Evolutionary conservation across 2,888 invertebrate genomes (phyloP).

Genomic region (Caenorhabditis imperialis): DNA sequence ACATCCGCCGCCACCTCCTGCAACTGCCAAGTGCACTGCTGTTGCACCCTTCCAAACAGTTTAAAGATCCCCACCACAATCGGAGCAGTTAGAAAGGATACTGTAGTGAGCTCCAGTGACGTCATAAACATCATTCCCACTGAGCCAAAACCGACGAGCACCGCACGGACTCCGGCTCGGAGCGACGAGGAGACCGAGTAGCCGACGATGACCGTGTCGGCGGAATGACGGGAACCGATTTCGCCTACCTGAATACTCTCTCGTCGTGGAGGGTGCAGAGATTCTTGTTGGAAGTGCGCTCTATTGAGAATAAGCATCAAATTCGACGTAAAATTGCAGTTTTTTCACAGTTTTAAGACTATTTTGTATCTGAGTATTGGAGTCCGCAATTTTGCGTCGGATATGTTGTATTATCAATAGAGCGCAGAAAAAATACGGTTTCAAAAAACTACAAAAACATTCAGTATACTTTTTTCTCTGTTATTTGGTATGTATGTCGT

Average conservation of each 20-base stretch:
- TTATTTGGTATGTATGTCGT: no score
- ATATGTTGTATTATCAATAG: no score
- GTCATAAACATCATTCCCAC: conserved; percentile 51
- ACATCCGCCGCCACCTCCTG: conserved; percentile 82
- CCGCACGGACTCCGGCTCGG: conserved; percentile 40
- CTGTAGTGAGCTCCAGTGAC: conserved; percentile 42
- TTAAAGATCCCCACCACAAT: conserved; percentile 89
- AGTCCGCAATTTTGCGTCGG: no score
- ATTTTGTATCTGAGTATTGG: no score
- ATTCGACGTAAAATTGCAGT: no score
- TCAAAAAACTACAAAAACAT: no score
- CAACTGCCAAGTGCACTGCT: conserved; percentile 87
- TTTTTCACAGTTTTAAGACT: no score
- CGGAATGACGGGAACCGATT: conserved; percentile 48
- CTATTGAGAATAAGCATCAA: no score
- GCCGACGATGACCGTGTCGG: conserved; percentile 48
- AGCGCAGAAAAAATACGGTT: no score
- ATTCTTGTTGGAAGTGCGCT: no score
- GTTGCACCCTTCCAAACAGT: conserved; percentile 84
- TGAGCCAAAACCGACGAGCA: conserved; percentile 43
- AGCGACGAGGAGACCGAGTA: conserved; percentile 45
- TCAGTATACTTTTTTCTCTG: no score
- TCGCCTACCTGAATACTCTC: conserved; percentile 24
- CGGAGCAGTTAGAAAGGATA: conserved; percentile 80
- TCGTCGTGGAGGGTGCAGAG: no score